Percentiles rank a stretch among this genome's conserved stretches.
Evolutionary conservation across 2,113 vertebrate genomes (phyloP).

Genomic region (Sphyrna mokarran): DNA sequence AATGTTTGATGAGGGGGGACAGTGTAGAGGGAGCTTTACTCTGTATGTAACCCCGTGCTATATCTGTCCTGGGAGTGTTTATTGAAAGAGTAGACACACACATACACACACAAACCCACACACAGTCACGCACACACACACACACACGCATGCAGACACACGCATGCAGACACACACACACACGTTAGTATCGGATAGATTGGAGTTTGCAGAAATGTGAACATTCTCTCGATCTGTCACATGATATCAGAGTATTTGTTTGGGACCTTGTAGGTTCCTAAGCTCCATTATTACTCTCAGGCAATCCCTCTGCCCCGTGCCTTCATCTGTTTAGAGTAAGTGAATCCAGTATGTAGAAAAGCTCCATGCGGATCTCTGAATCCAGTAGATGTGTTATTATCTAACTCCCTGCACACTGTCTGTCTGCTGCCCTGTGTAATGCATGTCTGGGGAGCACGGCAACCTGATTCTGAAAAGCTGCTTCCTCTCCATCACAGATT

Average conservation of each 20-base stretch:
- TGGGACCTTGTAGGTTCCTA: not conserved
- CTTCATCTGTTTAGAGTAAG: not conserved
- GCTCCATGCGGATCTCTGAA: not conserved
- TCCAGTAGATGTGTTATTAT: not conserved
- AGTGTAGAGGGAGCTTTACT: not conserved
- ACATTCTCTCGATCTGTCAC: not conserved
- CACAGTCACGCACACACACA: too few relatives aligned
- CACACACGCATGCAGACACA: not conserved
- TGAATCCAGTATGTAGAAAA: not conserved
- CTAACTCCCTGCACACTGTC: not conserved
- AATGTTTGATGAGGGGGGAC: not conserved
- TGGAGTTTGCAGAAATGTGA: not conserved
- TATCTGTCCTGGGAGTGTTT: not conserved
- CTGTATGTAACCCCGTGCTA: not conserved
- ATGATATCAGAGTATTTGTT: not conserved
- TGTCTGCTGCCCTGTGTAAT: not conserved
- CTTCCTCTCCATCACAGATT: too few relatives aligned
- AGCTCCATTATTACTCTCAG: not conserved
- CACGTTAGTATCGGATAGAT: not conserved
- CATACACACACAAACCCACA: not conserved
- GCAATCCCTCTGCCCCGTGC: too few relatives aligned
- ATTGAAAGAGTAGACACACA: not conserved
- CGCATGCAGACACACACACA: not conserved
- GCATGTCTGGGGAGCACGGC: not conserved
- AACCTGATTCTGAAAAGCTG: not conserved